phyloP scores from a whole-genome alignment of 2,888 invertebrate genomes.

The Ypsolopha scabrella region DNA sequence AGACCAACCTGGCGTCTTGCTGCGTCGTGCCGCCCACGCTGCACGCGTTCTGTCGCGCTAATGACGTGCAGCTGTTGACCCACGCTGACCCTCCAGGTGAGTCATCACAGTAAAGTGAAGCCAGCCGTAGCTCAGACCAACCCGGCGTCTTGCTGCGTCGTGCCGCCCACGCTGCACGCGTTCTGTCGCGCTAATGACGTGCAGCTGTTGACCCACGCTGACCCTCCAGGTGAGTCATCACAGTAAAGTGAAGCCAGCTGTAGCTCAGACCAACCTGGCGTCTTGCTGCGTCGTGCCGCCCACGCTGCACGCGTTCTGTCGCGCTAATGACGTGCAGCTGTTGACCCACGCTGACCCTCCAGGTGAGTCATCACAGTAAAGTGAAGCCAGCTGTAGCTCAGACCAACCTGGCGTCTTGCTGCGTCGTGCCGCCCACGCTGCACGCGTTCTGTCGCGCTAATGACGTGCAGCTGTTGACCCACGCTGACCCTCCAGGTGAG shows the following conservation, averaged over 20 bases:
- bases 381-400: not conserved
- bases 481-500: conserved; percentile 71
- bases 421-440: conserved; percentile 81
- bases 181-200: conserved; percentile 94
- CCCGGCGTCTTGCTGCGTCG: conserved; percentile 92
- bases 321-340: conserved; percentile 90
- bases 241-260: not conserved
- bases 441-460: conserved; percentile 91
- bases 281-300: conserved; percentile 73
- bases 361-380: conserved; percentile 63
- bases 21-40: conserved; percentile 81
- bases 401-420: not conserved
- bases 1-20: not conserved
- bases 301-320: conserved; percentile 89
- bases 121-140: conserved; percentile 95
- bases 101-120: conserved; percentile 65
- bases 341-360: conserved; percentile 78
- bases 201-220: conserved; percentile 94
- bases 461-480: conserved; percentile 93
- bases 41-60: conserved; percentile 89
- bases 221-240: conserved; percentile 80
- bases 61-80: conserved; percentile 93
- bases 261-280: not conserved
- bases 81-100: conserved; percentile 75
- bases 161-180: conserved; percentile 89